A percentile compares a stretch with the other conserved stretches of the same genome.
These are phyloP conservation scores for Ptilorrhoa leucosticta DNA, from an alignment of 2,113 vertebrate species.

Conservation along the genomic window DNA sequence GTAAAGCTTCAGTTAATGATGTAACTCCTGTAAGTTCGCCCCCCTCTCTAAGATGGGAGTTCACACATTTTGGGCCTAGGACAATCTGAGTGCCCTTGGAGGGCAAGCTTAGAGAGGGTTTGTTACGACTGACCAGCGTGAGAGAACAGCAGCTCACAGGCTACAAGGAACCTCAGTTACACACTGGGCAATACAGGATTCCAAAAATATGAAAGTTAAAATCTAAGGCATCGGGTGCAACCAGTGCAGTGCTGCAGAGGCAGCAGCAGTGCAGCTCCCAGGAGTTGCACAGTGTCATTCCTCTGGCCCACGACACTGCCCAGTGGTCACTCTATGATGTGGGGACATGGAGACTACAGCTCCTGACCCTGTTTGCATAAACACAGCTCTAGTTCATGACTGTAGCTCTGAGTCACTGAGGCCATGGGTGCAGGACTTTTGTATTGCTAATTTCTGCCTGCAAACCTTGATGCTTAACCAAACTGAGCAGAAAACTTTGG, in stretches of 20 bases:
- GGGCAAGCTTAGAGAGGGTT: no score
- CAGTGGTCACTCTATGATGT: fast-evolving
- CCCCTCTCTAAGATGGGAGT: no score
- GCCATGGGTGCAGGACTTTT: neutral
- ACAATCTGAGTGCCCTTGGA: no score
- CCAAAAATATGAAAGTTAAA: no score
- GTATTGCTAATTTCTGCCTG: neutral
- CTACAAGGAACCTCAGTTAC: no score
- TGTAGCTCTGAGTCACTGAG: neutral
- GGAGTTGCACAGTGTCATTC: fast-evolving
- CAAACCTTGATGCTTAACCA: neutral
- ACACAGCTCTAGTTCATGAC: neutral
- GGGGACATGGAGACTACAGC: neutral
- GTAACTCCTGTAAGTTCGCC: no score
- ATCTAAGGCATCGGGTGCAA: no score
- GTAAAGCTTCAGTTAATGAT: no score
- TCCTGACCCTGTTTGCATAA: neutral
- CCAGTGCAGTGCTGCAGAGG: neutral
- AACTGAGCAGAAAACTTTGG: neutral
- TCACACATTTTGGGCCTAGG: no score
- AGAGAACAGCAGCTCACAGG: no score
- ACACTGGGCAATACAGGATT: no score
- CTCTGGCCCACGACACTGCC: neutral
- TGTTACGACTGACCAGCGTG: no score
- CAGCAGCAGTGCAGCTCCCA: neutral